Evolutionary conservation across 2,113 vertebrate species (phyloP).

Genomic region (Galeopterus variegatus): DNA sequence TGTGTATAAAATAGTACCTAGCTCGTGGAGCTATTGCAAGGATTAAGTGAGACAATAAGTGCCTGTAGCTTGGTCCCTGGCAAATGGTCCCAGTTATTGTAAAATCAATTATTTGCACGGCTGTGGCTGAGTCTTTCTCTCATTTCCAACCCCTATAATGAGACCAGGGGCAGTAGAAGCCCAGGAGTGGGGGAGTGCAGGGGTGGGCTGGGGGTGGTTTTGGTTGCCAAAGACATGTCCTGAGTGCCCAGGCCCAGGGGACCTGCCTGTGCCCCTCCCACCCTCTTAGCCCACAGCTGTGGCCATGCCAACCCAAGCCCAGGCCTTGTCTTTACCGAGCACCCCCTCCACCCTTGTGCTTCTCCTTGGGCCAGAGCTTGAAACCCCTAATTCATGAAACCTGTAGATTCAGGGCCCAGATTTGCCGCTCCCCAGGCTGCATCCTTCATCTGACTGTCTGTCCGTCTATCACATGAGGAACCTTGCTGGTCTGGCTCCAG

Average conservation of each 20-base stretch:
- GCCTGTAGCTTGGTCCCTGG: neutral
- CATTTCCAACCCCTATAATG: fast-evolving
- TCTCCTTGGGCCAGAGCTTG: neutral
- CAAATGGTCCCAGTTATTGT: neutral
- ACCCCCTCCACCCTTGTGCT: neutral
- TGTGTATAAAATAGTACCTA: fast-evolving
- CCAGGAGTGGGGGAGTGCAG: neutral
- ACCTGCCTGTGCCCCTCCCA: fast-evolving
- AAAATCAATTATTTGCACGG: neutral
- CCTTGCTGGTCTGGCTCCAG: neutral
- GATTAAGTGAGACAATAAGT: neutral
- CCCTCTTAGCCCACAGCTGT: neutral
- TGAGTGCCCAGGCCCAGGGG: neutral
- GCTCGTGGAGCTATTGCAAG: neutral
- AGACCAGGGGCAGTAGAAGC: neutral
- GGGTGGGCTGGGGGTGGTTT: no score
- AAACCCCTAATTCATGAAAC: slow-evolving; percentile 3
- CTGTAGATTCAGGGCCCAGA: neutral
- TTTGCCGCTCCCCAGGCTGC: neutral
- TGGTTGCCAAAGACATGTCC: neutral
- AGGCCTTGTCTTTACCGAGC: neutral
- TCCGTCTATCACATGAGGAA: neutral
- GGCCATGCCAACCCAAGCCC: fast-evolving
- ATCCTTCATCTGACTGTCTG: neutral
- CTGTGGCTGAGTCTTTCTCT: neutral